Evolutionary conservation across 2,888 invertebrate genomes (phyloP).

Genomic region (Pseudococcus viburni): DNA sequence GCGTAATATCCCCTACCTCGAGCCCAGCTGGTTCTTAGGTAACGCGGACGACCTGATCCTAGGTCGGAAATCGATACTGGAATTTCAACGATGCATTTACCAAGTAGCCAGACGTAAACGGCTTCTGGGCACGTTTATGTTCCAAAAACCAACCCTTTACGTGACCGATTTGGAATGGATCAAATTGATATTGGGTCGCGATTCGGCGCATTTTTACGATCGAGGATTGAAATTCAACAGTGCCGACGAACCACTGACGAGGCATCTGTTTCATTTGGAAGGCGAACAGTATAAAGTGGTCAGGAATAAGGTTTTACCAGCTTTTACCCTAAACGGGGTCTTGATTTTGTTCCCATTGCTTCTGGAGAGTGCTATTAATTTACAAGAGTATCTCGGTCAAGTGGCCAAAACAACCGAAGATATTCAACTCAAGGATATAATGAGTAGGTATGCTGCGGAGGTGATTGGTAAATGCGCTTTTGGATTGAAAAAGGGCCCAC

Average conservation of each 20-base stretch:
- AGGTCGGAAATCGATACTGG: slow-evolving; percentile 73
- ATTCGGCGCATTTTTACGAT: slow-evolving; percentile 55
- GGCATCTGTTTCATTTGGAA: slow-evolving; percentile 61
- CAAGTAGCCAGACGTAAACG: slow-evolving; percentile 70
- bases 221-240: slow-evolving; percentile 57
- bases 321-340: slow-evolving; percentile 22
- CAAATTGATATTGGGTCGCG: slow-evolving; percentile 29
- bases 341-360: slow-evolving; percentile 23
- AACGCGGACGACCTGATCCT: slow-evolving; percentile 73
- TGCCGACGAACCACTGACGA: slow-evolving; percentile 59
- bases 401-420: not conserved
- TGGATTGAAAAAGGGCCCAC: slow-evolving; percentile 71
- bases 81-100: slow-evolving; percentile 73
- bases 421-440: slow-evolving; percentile 56
- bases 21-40: slow-evolving; percentile 72
- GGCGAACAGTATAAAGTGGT: slow-evolving; percentile 53
- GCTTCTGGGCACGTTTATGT: slow-evolving; percentile 62
- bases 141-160: slow-evolving; percentile 63
- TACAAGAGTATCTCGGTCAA: slow-evolving; percentile 33
- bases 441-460: slow-evolving; percentile 72
- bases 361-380: slow-evolving; percentile 24
- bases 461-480: slow-evolving; percentile 74
- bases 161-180: slow-evolving; percentile 33
- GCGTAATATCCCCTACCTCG: slow-evolving; percentile 59
- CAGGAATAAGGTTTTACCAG: slow-evolving; percentile 51